Conservation (phyloP, 1,140 invertebrate species). For the Drosophila baimaii region DNA sequence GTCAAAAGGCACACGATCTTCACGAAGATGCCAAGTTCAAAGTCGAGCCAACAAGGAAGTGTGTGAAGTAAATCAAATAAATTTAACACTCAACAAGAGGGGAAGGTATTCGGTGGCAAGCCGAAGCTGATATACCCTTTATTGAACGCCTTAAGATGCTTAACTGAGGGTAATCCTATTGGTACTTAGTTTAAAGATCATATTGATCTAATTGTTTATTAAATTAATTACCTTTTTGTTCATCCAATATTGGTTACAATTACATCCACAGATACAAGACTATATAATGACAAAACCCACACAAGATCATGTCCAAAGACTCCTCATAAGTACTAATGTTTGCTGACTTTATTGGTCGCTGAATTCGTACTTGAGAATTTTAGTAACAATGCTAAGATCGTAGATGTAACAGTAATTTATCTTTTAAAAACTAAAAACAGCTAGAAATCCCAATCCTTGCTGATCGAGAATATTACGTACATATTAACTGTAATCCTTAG, state of each 20-base stretch:
- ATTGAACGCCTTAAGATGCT: no score
- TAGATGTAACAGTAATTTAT: no score
- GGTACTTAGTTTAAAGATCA: not conserved
- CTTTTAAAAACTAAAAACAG: not conserved
- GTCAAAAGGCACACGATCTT: conserved; percentile 49
- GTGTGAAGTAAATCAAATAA: conserved; percentile 37
- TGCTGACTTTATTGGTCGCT: no score
- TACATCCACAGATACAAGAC: no score
- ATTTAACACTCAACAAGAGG: conserved; percentile 21
- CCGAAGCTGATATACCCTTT: not conserved
- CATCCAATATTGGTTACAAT: no score
- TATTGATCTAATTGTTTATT: no score
- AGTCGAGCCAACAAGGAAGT: conserved; percentile 60
- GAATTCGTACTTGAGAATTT: not conserved
- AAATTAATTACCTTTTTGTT: no score
- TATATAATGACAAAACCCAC: no score
- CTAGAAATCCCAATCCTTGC: not conserved
- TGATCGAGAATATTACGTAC: not conserved
- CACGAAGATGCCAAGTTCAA: conserved; percentile 61
- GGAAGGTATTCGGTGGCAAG: not conserved
- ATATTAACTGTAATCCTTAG: not conserved
- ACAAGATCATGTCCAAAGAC: no score
- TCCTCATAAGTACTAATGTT: no score
- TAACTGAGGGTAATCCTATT: no score
- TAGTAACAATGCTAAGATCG: no score